Evolutionary conservation across 2,797 vertebrate genomes (phyloP), one percentile per base, ranked within the genome.

Genomic region (Pangasius macronema): DNA sequence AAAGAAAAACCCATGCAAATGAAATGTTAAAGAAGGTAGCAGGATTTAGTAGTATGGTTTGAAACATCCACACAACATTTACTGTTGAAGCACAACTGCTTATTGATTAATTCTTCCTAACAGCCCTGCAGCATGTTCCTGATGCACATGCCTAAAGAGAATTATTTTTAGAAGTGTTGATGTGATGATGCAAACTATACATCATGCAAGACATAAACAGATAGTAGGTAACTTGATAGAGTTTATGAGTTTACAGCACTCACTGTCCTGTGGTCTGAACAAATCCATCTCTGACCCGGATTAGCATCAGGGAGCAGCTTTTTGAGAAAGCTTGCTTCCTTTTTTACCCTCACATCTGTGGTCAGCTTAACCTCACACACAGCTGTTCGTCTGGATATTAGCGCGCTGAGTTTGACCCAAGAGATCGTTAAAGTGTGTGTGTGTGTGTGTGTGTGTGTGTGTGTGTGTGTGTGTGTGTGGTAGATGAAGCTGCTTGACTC

Each of bases 211-310:
- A 76, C 73, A 82, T 81, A 85, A 84, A 86, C 83, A 11, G 59
- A 86, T 61, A 73, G 90, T 80, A 87, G 76, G 87, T 80, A 88
- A 90, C 61, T 51, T 80, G 86, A 89, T 79, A 87, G 70, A 86
- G n/a, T 73, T 83, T 51, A 89, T 87, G 83, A 46, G 79, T 82
- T 87, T 83, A 73, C 82, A 88, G 80, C 68, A 53, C 70, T 59
- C 2, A 16, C 57, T 70, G 67, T 76, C 10, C 85, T 70, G 30
- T 79, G 57, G 86, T 72, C 90, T 85, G 11, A 67, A 67, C n/a
- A 63, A 63, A 76, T 82, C 70, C 11, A 84, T 53, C 49, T 83
- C 57, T 79, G 84, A 83, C 85, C 85, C 86, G 84, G 42, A 83
- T 89, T 91, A 87, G 61, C 10, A 79, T 89, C 83, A 87, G 87